Conservation (phyloP, 1,140 invertebrate species). For the Hycleus cichorii region DNA sequence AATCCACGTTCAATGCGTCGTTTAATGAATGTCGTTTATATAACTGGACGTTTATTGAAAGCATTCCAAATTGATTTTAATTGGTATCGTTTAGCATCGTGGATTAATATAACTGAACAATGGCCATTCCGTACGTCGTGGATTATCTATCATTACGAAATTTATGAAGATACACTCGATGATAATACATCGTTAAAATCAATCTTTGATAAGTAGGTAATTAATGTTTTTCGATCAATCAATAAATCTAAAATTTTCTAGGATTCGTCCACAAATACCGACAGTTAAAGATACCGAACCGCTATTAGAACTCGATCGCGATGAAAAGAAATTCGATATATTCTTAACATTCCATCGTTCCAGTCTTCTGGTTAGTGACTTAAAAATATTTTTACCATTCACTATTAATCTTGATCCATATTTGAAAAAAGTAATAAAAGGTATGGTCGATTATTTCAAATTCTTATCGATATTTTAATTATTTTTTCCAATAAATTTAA, state of each 20-base stretch:
- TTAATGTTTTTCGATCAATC: neutral
- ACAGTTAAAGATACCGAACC: constrained; percentile 81
- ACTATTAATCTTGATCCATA: constrained; percentile 96
- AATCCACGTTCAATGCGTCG: constrained; percentile 94
- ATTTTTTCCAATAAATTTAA: constrained; percentile 27
- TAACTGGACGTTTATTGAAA: constrained; percentile 90
- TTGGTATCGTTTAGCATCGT: constrained; percentile 94
- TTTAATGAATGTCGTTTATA: constrained; percentile 95
- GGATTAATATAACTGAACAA: constrained; percentile 98
- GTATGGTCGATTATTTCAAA: constrained; percentile 41
- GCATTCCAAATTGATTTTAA: constrained; percentile 99
- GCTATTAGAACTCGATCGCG: constrained; percentile 83
- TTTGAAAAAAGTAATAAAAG: constrained; percentile 91
- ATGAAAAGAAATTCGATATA: constrained; percentile 89
- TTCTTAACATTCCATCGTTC: constrained; percentile 83
- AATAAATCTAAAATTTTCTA: constrained; percentile 32
- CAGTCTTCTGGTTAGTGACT: constrained; percentile 72
- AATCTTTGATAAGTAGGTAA: constrained; percentile 83
- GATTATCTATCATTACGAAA: constrained; percentile 92
- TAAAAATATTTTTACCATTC: constrained; percentile 92
- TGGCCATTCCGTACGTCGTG: constrained; percentile 97
- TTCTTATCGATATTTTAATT: neutral
- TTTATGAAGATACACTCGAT: constrained; percentile 78
- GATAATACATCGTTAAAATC: constrained; percentile 78
- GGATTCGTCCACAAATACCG: constrained; percentile 72